Conservation (phyloP, 2,888 invertebrate species). For the Drosophila borborema region DNA sequence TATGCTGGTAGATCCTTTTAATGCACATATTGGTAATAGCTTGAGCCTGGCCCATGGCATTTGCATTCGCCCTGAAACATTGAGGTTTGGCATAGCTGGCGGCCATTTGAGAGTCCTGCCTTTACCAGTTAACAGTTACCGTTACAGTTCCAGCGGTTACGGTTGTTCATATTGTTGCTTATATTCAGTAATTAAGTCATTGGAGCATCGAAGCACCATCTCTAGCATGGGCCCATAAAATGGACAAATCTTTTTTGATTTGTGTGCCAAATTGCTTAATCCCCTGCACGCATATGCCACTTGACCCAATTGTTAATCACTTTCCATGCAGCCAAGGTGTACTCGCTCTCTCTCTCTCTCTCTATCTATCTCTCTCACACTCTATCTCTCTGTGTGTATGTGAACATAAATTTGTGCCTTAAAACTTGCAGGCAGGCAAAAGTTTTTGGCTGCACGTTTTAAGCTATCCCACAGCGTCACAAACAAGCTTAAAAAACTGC, state of each 20-base stretch:
- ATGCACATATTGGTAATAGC: slow-evolving; percentile 34
- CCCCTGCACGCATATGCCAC: slow-evolving; percentile 76
- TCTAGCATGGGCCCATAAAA: slow-evolving; percentile 46
- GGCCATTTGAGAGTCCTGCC: slow-evolving; percentile 26
- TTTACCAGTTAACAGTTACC: slow-evolving; percentile 16
- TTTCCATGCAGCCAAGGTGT: slow-evolving; percentile 42
- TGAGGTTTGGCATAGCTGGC: slow-evolving; percentile 53
- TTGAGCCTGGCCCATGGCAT: slow-evolving; percentile 41
- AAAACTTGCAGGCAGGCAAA: slow-evolving; percentile 66
- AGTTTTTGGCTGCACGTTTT: slow-evolving; percentile 75
- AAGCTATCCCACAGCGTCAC: slow-evolving; percentile 53
- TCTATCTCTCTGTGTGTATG: not conserved
- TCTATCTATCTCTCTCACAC: not conserved
- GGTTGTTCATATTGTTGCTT: slow-evolving; percentile 39
- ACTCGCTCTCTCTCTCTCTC: not conserved
- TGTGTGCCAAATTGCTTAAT: slow-evolving; percentile 80
- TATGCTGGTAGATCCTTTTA: slow-evolving; percentile 14
- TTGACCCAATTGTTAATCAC: slow-evolving; percentile 82
- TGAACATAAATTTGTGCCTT: slow-evolving; percentile 73
- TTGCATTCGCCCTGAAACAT: slow-evolving; percentile 47
- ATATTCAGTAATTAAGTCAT: slow-evolving; percentile 51
- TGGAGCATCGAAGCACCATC: slow-evolving; percentile 1
- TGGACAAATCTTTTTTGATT: slow-evolving; percentile 76
- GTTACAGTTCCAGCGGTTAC: slow-evolving; percentile 18
- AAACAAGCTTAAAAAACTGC: slow-evolving; percentile 60